Evolutionary conservation across 2,888 invertebrate species (phyloP), one percentile per base, ranked within the genome.

Genomic region (Gortyna flavago): DNA sequence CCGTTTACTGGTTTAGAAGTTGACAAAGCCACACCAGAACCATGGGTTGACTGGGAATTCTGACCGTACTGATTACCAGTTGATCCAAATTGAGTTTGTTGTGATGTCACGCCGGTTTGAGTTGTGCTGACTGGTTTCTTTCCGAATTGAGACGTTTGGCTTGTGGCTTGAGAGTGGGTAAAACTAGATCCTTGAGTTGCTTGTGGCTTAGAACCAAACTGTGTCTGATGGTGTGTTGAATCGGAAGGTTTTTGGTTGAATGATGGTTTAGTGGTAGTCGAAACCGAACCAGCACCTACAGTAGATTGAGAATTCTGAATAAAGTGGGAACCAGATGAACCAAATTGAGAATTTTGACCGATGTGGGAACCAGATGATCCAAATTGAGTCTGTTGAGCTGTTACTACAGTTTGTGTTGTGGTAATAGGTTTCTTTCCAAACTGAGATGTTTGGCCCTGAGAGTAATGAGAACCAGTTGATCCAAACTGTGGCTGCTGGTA

Each of bases 1-100:
- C 64, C 38, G 38, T 25, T 7, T 32, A n/a, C 2, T 59, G 76
- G 76, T 57, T 65, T 76, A 29, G 16, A 7, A 5, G 76, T 76
- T 5, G 65, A 32, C 0, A 48, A 77, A 38, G 6, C n/a, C 0
- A n/a, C 65, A 9, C 57, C 79, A 25, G 44, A 2, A 1, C 61
- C 64, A 0, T 9, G 7, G 38, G 48, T 16, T 18, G 61, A 5
- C 51, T 79, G 79, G 9, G 54, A 21, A 29, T 51, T 79, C 16
- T 78, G 78, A 35, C 72, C 41, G 16, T n/a, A 59, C 25, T 59
- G 21, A 5, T 25, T 7, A 18, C 51, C 29, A 61, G 68, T 35
- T 21, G 65, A 66, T 65, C 73, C 77, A 57, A 64, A 70, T 41
- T 77, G 72, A 38, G 69, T 65, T 29, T 72, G 79, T 77, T 85